Percentiles rank a stretch among this genome's conserved stretches.
Conservation (phyloP, 2,113 vertebrate species). For the Brienomyrus longianalis region DNA sequence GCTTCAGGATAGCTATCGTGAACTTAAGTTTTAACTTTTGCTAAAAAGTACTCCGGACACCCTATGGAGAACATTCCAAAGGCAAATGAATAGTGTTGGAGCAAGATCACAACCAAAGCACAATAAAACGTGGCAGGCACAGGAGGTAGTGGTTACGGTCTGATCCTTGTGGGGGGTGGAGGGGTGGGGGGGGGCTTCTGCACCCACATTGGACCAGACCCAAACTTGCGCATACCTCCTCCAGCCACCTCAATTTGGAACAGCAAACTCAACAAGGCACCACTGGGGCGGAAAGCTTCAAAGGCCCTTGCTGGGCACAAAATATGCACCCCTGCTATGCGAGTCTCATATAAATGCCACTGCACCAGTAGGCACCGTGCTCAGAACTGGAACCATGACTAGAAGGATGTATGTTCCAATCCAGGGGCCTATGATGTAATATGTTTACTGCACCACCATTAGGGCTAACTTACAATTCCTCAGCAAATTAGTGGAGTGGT, state of each 20-base stretch:
- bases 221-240: not conserved
- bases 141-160: not conserved
- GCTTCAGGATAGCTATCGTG: not conserved
- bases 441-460: not conserved
- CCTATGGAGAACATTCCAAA: slow-evolving; percentile 2
- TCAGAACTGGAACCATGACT: not conserved
- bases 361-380: not conserved
- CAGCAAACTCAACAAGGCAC: not conserved
- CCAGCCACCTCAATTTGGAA: not conserved
- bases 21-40: not conserved
- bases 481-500: not conserved
- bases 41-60: not conserved
- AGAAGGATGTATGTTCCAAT: not conserved
- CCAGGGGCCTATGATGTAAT: not conserved
- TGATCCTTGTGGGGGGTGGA: not conserved
- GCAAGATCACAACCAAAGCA: not conserved
- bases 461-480: not conserved
- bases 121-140: not conserved
- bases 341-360: not conserved
- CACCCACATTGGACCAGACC: not conserved
- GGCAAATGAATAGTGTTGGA: not conserved
- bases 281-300: not conserved
- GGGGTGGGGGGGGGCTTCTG: not conserved
- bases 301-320: not conserved
- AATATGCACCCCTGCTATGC: not conserved